Evolutionary conservation across 2,888 invertebrate genomes (phyloP).

Genomic region (Atethmia centrago): DNA sequence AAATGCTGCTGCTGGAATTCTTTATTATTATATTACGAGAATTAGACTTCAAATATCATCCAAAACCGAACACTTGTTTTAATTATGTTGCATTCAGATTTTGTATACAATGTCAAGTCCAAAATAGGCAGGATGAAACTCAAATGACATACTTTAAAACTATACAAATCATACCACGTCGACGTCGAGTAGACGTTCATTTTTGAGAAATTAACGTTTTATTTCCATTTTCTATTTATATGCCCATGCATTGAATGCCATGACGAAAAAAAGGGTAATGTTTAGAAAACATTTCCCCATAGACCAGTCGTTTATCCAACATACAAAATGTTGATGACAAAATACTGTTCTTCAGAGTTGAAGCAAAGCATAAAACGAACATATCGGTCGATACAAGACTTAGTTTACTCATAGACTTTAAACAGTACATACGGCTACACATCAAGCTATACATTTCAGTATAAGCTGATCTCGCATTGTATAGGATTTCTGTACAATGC

Average conservation of each 20-base stretch:
- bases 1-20: not conserved
- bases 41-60: not conserved
- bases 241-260: not conserved
- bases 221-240: not conserved
- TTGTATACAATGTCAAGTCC: not conserved
- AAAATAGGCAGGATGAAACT: not conserved
- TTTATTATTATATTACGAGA: not conserved
- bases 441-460: no score
- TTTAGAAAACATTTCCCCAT: constrained; percentile 12
- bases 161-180: not conserved
- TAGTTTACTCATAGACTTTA: no score
- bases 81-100: not conserved
- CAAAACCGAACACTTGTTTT: not conserved
- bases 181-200: not conserved
- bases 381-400: no score
- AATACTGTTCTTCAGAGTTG: not conserved
- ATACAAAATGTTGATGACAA: constrained; percentile 4
- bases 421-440: no score
- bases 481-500: no score
- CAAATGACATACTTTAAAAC: not conserved
- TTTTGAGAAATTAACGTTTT: not conserved
- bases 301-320: not conserved
- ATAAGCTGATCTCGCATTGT: no score
- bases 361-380: not conserved
- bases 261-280: not conserved